Base-by-base conservation (phyloP, 2,113 vertebrate species). In the Syngnathoides biaculeatus region DNA sequence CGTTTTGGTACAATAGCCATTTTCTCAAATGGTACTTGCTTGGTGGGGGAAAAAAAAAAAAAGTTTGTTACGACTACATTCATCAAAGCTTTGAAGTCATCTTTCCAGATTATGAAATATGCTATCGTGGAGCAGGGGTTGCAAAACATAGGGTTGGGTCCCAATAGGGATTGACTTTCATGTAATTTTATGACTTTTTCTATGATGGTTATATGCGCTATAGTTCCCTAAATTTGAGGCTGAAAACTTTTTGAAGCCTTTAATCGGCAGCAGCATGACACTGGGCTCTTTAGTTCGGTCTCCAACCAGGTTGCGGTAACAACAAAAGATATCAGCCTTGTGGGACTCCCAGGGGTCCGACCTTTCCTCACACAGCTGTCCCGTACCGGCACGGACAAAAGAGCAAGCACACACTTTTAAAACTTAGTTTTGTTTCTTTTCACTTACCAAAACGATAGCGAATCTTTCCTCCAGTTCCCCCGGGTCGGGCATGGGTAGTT, bases 401-500 rank as follows among this genome's bases (percentile, higher is more conserved):
- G 63, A 73, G 74, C 83, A 83, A 15, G 40, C 22, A 26, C 1
- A 45, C 13, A 14, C n/a, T 55, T n/a, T n/a, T 3, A 53, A 53
- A 7, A 64, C 8, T 50, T n/a, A n/a, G n/a, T n/a, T 38, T 68
- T 61, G 26, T 57, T 53, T 55, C 55, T 10, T n/a, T 20, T 24
- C 6, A 60, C 96, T 93, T 86, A 98, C 95, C 95, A 98, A 80
- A 38, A 98, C 96, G 73, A 93, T 85, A 24, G 94, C 94, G 81
- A 98, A 98, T 47, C 95, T 88, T 71, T 98, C 96, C 91, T 98
- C 96, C 92, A 98, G 92, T 70, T 98, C 96, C 0, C 91, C 89
- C 26, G 94, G 93, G 60, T 98, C 96, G 0, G 96, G 96, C 96
- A 98, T 95, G 67, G 96, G 96, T 74, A 97, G 93, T 78, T 96